These are phyloP conservation scores for Ochropleura plecta DNA, from an alignment of 2,888 invertebrate species.

Conservation along the genomic window DNA sequence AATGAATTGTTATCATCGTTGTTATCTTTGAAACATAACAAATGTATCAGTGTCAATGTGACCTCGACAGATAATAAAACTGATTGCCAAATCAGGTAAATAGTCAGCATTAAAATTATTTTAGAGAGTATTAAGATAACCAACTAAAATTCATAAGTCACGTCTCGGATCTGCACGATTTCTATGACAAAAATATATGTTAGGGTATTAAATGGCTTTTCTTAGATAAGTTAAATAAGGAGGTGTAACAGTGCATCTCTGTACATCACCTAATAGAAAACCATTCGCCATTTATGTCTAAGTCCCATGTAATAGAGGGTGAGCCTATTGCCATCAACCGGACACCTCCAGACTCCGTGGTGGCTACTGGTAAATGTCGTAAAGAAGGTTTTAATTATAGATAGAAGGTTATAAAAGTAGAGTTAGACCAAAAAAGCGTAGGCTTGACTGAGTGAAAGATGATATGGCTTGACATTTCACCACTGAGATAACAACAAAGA, in stretches of 20 bases:
- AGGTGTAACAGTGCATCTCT: too few relatives aligned
- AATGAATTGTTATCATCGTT: slow-evolving; percentile 17
- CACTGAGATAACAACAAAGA: background rate
- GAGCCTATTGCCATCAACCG: too few relatives aligned
- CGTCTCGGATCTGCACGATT: background rate
- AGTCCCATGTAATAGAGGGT: too few relatives aligned
- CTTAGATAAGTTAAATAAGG: background rate
- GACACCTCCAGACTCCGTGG: too few relatives aligned
- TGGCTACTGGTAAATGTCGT: background rate
- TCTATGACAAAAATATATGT: background rate
- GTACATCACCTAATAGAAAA: too few relatives aligned
- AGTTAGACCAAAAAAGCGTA: background rate
- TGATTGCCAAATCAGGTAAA: slow-evolving; percentile 47
- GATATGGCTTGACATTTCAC: too few relatives aligned
- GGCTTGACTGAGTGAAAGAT: too few relatives aligned
- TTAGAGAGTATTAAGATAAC: background rate
- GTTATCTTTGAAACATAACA: slow-evolving; percentile 50
- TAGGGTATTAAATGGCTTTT: background rate
- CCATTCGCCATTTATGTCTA: too few relatives aligned
- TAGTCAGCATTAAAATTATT: slow-evolving; percentile 5
- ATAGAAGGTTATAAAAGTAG: background rate
- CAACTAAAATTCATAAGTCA: background rate
- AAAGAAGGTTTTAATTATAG: background rate
- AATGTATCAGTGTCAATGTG: slow-evolving; percentile 37
- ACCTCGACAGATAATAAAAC: slow-evolving; percentile 34